These are phyloP conservation scores for Euura lappo DNA, from an alignment of 1,140 invertebrate genomes.

Conservation along the genomic window DNA sequence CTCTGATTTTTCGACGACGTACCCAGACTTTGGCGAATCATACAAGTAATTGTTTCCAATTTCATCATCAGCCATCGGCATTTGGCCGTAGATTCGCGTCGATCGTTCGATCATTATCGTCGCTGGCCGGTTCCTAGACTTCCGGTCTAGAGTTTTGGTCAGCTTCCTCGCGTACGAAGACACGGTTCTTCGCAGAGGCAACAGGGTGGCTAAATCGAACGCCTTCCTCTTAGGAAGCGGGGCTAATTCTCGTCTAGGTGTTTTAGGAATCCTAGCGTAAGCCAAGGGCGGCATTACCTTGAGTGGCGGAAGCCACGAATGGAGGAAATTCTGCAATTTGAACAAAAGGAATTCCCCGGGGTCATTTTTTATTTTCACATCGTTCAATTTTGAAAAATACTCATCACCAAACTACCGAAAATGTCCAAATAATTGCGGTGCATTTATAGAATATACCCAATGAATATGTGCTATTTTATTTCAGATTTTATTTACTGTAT, in stretches of 20 bases:
- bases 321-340: not conserved
- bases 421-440: no score
- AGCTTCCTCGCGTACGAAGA: no score
- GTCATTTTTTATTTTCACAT: no score
- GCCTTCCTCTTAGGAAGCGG: not conserved
- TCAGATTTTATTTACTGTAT: no score
- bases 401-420: no score
- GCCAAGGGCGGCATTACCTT: not conserved
- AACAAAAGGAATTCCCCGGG: no score
- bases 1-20: not conserved
- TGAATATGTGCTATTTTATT: no score
- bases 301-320: not conserved
- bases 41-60: no score
- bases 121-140: not conserved
- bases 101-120: not conserved
- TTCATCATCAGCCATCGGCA: no score
- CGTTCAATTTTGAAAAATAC: no score
- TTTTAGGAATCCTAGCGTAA: not conserved
- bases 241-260: not conserved
- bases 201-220: not conserved
- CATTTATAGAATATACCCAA: no score
- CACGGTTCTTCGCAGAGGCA: not conserved
- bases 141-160: not conserved
- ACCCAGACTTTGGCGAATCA: not conserved
- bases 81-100: not conserved